Evolutionary conservation across 2,113 vertebrate genomes (phyloP), one percentile per base, ranked within the genome.

Genomic region (Leptodactylus fuscus): DNA sequence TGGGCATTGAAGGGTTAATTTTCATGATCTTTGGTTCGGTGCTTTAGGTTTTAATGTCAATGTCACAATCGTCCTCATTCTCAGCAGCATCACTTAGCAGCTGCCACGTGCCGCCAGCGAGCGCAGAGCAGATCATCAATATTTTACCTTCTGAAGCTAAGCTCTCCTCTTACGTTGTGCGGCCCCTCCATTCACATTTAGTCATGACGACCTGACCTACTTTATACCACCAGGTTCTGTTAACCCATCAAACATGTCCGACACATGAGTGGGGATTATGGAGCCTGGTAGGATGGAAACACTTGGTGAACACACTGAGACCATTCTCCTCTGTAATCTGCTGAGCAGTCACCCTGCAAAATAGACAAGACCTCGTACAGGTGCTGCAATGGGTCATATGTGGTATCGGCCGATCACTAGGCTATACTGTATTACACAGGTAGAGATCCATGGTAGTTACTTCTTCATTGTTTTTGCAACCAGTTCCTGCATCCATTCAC

Each of bases 121-220:
- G 62, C 20, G 48, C 55, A 48, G 71, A 60, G 29, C 73, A 34
- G 7, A n/a, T 79, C 84, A 86, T 86, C 49, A 86, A 86, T 86
- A 86, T 85, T 85, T 69, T 71, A 53, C 27, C 41, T 71, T 29
- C 13, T 80, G 12, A 20, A 71, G 75, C 48, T 27, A 6, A 44
- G 83, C 60, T 44, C 60, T 48, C 27, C 13, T 9, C 44, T 65
- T 29, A 53, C 24, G 8, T 74, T 27, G 29, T 36, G 48, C 76
- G 65, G 29, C 81, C 49, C 36, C 69, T 44, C n/a, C 48, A 27
- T 36, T 41, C 48, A 46, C 51, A 58, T 60, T 10, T 44, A 29
- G 34, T 24, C 20, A 11, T 74, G 74, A 38, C 18, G 29, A 51
- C 29, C 27, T 86, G 84, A 86, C 84, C 84, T 86, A 86, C 77